phyloP scores from a whole-genome alignment of 2,113 vertebrate species.

The Colius striatus region DNA sequence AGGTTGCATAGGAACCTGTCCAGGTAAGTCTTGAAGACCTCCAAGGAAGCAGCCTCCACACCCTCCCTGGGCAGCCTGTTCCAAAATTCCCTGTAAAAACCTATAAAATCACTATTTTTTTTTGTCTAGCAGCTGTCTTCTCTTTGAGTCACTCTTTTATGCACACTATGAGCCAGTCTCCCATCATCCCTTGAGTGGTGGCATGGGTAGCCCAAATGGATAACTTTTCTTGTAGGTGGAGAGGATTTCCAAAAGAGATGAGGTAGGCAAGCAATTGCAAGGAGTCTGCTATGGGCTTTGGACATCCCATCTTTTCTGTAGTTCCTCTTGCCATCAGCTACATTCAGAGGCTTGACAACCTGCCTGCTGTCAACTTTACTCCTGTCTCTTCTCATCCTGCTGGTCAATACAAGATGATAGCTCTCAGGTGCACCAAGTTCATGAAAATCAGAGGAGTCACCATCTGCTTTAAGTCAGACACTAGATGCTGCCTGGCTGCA shows the following conservation, averaged over 20 bases:
- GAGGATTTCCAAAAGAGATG: not conserved
- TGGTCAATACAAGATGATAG: not conserved
- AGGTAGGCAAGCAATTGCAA: not conserved
- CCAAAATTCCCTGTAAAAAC: no score
- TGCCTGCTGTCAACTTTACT: not conserved
- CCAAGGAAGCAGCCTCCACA: no score
- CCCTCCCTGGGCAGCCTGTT: no score
- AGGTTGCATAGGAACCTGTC: no score
- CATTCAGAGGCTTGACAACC: not conserved
- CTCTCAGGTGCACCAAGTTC: not conserved
- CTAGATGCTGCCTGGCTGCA: not conserved
- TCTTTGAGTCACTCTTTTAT: not conserved
- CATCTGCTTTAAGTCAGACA: not conserved
- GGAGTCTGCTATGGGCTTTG: not conserved
- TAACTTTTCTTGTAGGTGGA: not conserved
- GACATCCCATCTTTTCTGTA: not conserved
- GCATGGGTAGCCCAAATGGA: not conserved
- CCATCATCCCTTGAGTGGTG: not conserved
- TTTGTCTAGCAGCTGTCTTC: not conserved
- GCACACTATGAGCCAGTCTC: not conserved
- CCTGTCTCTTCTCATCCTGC: not conserved
- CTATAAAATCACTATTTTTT: not conserved
- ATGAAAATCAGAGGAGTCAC: not conserved
- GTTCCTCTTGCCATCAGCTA: not conserved
- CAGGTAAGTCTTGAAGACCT: no score